phyloP scores from a whole-genome alignment of 2,888 invertebrate species.

The Leucophenga montana region DNA sequence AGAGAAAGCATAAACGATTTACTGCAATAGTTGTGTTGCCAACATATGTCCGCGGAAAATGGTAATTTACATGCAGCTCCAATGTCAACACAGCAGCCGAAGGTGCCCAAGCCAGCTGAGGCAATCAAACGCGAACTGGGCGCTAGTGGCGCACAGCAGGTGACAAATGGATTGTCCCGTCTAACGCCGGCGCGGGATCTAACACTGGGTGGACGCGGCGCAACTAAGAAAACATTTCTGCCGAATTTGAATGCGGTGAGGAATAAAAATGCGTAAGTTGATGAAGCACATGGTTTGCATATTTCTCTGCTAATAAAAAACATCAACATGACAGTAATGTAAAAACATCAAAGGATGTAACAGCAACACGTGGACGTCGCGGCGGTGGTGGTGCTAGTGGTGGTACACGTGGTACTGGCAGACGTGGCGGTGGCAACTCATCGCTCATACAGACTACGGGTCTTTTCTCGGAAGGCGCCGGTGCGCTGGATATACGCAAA shows the following conservation, averaged over 20 bases:
- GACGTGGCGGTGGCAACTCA: conserved; percentile 56
- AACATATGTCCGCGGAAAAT: conserved; percentile 49
- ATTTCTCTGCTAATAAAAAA: not conserved
- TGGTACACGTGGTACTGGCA: conserved; percentile 56
- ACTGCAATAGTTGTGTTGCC: conserved; percentile 42
- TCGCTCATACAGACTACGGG: conserved; percentile 70
- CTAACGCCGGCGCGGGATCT: conserved; percentile 76
- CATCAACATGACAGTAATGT: conserved; percentile 61
- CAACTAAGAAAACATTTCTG: conserved; percentile 76
- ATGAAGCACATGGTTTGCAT: not conserved
- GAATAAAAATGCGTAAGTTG: conserved; percentile 75
- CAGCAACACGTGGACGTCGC: conserved; percentile 52
- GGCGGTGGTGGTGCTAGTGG: conserved; percentile 57
- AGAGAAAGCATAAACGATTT: conserved; percentile 16
- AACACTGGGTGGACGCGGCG: conserved; percentile 74
- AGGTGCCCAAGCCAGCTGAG: conserved; percentile 30
- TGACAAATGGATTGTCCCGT: conserved; percentile 51
- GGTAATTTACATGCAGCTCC: conserved; percentile 51
- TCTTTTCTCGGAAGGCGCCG: conserved; percentile 72
- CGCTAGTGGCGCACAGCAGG: conserved; percentile 13
- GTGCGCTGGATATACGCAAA: conserved; percentile 59
- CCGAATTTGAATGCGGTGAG: conserved; percentile 78
- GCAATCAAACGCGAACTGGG: conserved; percentile 50
- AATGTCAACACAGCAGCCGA: conserved; percentile 29
- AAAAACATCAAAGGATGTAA: conserved; percentile 71